Base-by-base conservation (phyloP, 2,888 invertebrate species). In the Sceliomorpha sp. region DNA sequence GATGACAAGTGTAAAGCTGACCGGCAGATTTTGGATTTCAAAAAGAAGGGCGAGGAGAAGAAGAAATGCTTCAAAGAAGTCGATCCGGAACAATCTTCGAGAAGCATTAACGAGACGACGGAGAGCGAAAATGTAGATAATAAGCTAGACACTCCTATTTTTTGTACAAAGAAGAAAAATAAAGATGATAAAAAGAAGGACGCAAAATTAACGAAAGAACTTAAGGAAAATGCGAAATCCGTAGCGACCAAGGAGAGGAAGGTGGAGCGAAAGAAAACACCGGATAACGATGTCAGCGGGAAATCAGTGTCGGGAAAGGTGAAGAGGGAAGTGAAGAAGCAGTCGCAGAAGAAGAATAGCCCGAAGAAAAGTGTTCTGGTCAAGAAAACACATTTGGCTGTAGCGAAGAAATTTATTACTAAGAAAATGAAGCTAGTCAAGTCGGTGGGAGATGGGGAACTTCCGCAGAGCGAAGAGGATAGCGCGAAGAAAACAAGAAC, bases 371-470 rank as follows among this genome's bases (percentile, higher is more conserved):
- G 82, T 14, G 69, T 79, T 31, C 75, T 86, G 44, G 76, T 79
- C 24, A 80, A 85, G 60, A 85, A 85, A 45, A 64, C 81, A 31
- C 75, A 76, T 66, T 69, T 81, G 29, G 79, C 85, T 5, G 74
- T 85, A 31, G 80, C 76, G 44, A 88, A 88, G 34, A 88, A 84
- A 63, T 70, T 85, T 44, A 72, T 82, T 9, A 84, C 84, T 58
- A 88, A 85, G 63, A 87, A 86, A 73, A 75, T 84, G 70, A 87
- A 87, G 62, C 80, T 86, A 82, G 84, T 82, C 77, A 85, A 85
- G 51, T 74, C 76, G 29, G 51, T 72, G 13, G 67, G 71, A 15
- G 75, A 73, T 36, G 76, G 74, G n/a, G 79, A 81, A 26, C 77
- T 47, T 37, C 56, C 64, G 2, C 29, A 58, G 9, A 73, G 64